Conservation (phyloP, 2,888 invertebrate genomes). For the Seira musarum region DNA sequence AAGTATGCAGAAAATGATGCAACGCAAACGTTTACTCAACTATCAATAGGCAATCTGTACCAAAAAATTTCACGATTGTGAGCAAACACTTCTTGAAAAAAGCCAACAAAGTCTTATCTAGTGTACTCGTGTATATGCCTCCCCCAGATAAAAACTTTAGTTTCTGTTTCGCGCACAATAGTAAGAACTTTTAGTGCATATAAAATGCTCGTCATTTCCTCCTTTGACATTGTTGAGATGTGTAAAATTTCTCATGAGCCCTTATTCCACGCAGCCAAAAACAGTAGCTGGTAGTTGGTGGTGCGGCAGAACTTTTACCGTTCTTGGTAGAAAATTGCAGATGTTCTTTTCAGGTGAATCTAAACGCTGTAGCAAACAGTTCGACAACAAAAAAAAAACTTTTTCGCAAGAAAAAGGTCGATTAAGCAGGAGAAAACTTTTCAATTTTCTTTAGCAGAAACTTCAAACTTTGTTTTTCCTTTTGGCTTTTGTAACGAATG, state of each 20-base stretch:
- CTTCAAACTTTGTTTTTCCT: background rate
- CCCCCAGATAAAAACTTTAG: background rate
- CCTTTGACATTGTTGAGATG: background rate
- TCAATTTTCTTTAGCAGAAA: background rate
- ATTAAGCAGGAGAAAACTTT: constrained; percentile 1
- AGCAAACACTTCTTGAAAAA: background rate
- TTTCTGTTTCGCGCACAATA: constrained; percentile 2
- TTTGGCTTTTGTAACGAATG: background rate
- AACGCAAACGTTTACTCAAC: constrained; percentile 6
- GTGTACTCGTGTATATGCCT: background rate
- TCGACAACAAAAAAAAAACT: background rate
- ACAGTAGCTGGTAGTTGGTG: background rate
- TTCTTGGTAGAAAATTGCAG: background rate
- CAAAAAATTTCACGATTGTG: background rate
- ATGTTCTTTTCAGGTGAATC: constrained; percentile 4
- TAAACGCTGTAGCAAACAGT: too few species aligned
- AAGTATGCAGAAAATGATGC: background rate
- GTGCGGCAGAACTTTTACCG: background rate
- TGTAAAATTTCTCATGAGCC: background rate
- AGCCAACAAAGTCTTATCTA: constrained; percentile 1
- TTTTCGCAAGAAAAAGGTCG: background rate
- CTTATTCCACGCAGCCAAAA: background rate
- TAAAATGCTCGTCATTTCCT: constrained; percentile 47
- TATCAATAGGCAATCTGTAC: background rate
- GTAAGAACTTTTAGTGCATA: constrained; percentile 26